Evolutionary conservation across 2,888 invertebrate species (phyloP).

Genomic region (Netelia inedita): DNA sequence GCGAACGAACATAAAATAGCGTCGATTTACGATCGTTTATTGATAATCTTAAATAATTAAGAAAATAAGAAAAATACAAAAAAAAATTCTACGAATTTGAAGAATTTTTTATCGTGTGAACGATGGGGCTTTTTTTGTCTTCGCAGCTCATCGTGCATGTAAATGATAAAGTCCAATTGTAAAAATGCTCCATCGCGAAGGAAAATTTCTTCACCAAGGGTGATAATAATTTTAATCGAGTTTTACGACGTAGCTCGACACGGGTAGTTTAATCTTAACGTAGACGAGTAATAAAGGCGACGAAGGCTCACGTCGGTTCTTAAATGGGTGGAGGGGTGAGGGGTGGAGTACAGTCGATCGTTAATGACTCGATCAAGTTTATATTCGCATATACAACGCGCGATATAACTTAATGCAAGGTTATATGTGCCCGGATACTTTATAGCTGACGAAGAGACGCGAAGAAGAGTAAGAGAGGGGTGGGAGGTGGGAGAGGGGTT

Average conservation of each 20-base stretch:
- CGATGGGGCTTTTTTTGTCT: no score
- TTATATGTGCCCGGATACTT: neutral
- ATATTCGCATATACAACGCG: neutral
- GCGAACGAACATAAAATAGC: neutral
- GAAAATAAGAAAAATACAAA: no score
- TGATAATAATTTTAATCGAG: neutral
- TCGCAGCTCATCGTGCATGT: no score
- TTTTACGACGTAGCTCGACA: neutral
- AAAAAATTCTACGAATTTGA: no score
- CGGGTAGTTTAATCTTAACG: neutral
- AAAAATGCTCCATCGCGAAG: neutral
- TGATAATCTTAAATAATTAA: neutral
- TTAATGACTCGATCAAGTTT: conserved; percentile 22
- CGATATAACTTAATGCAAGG: conserved; percentile 3
- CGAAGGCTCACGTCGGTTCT: neutral
- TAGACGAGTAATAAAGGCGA: neutral
- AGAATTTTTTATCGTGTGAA: no score
- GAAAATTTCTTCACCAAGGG: neutral
- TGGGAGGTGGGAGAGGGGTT: neutral
- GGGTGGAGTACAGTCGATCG: neutral
- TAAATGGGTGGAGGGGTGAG: neutral
- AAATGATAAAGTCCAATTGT: neutral
- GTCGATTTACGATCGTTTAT: neutral
- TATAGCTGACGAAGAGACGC: neutral
- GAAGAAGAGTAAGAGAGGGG: no score